Conservation (phyloP, 2,113 vertebrate genomes). For the Poeciliopsis turrubarensis region DNA sequence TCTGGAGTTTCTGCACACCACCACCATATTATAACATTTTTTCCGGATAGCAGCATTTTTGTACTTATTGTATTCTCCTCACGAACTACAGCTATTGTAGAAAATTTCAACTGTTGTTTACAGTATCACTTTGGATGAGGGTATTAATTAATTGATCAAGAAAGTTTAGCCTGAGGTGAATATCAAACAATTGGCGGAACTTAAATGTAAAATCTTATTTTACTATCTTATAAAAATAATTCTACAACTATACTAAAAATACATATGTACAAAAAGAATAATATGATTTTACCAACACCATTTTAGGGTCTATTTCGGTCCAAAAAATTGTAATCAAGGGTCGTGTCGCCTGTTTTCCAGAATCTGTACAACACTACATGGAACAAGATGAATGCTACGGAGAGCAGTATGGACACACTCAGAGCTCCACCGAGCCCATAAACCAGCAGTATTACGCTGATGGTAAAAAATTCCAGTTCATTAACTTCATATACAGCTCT, state of each 20-base stretch:
- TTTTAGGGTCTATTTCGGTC: constrained; percentile 36
- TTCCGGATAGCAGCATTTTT: constrained; percentile 22
- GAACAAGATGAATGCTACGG: constrained; percentile 97
- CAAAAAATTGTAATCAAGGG: constrained; percentile 63
- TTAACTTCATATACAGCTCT: constrained; percentile 55
- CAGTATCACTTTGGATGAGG: too few species aligned
- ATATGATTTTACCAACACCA: background rate
- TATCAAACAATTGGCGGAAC: background rate
- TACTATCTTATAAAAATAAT: background rate
- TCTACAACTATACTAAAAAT: background rate
- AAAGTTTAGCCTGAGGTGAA: background rate
- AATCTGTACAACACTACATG: constrained; percentile 92
- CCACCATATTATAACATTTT: constrained; percentile 36
- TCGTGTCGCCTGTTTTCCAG: constrained; percentile 81
- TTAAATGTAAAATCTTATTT: background rate
- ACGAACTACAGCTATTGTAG: too few species aligned
- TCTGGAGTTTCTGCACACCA: constrained; percentile 79
- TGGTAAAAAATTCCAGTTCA: constrained; percentile 82
- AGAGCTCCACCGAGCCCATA: constrained; percentile 90
- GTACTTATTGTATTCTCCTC: background rate
- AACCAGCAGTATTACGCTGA: constrained; percentile 96
- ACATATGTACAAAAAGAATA: background rate
- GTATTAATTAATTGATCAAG: background rate
- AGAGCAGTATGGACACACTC: constrained; percentile 92
- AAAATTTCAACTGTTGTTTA: too few species aligned